Evolutionary conservation across 2,888 invertebrate genomes (phyloP).

Genomic region (Drosophila stalkeri): DNA sequence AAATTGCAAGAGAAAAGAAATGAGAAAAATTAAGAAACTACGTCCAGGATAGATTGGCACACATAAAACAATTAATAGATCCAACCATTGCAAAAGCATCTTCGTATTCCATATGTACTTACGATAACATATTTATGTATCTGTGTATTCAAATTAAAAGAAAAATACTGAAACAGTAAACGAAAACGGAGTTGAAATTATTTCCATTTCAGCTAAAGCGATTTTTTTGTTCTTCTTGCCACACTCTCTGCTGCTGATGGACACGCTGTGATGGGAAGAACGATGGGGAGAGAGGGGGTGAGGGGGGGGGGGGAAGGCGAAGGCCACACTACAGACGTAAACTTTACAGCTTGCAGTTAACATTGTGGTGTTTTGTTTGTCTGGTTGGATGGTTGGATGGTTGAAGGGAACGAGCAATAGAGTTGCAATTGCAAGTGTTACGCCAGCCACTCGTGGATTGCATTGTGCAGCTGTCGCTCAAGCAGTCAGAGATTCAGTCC

Average conservation of each 20-base stretch:
- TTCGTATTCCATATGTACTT: slow-evolving; percentile 43
- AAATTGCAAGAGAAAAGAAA: slow-evolving; percentile 34
- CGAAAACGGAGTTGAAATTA: slow-evolving; percentile 27
- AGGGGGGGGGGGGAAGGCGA: slow-evolving; percentile 12
- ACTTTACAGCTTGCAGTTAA: slow-evolving; percentile 54
- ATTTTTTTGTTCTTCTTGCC: slow-evolving; percentile 25
- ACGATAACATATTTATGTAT: slow-evolving; percentile 24
- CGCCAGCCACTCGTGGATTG: slow-evolving; percentile 36
- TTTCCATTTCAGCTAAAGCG: slow-evolving; percentile 34
- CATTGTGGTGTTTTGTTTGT: slow-evolving; percentile 27
- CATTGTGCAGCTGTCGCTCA: slow-evolving; percentile 61
- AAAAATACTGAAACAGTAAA: slow-evolving; percentile 48
- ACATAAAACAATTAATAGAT: slow-evolving; percentile 9
- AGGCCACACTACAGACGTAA: slow-evolving; percentile 59
- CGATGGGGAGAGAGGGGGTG: slow-evolving; percentile 16
- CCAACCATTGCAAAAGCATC: slow-evolving; percentile 22
- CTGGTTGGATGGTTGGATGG: slow-evolving; percentile 26
- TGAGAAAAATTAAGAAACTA: slow-evolving; percentile 24
- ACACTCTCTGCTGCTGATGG: slow-evolving; percentile 63
- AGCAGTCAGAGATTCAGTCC: slow-evolving; percentile 37
- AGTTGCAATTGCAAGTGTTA: slow-evolving; percentile 51
- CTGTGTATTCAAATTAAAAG: not conserved
- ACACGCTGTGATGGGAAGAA: slow-evolving; percentile 29
- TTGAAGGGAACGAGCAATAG: slow-evolving; percentile 29
- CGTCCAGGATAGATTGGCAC: slow-evolving; percentile 15